Evolutionary conservation across 2,113 vertebrate species (phyloP).

Genomic region (Pachypanchax playfairii): DNA sequence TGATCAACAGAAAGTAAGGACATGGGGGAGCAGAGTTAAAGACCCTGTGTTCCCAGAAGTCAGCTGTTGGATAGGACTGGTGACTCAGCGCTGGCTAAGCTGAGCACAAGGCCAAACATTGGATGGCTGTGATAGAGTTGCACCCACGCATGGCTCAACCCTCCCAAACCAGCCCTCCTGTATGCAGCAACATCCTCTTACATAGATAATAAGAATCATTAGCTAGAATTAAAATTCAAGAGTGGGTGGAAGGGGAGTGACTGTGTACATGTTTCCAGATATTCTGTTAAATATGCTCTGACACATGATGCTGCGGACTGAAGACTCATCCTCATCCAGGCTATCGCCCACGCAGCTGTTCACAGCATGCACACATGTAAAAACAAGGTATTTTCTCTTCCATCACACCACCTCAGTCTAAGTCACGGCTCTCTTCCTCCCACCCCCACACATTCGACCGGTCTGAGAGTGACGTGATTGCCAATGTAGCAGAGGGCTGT

Average conservation of each 20-base stretch:
- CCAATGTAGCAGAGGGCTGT: constrained; percentile 74
- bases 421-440: constrained; percentile 11
- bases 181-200: constrained; percentile 65
- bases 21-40: constrained; percentile 36
- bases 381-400: constrained; percentile 35
- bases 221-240: constrained; percentile 70
- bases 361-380: constrained; percentile 32
- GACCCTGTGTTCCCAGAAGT: constrained; percentile 56
- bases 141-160: constrained; percentile 54
- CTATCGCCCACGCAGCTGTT: constrained; percentile 70
- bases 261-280: constrained; percentile 58
- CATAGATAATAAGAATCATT: constrained; percentile 75
- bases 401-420: constrained; percentile 44
- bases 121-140: constrained; percentile 40
- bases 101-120: constrained; percentile 71
- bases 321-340: constrained; percentile 64
- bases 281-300: constrained; percentile 61
- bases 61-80: constrained; percentile 67
- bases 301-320: constrained; percentile 61
- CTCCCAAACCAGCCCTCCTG: constrained; percentile 68
- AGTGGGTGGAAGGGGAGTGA: constrained; percentile 63
- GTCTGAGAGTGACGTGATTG: constrained; percentile 74
- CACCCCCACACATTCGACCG: constrained; percentile 47
- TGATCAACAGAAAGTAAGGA: constrained; percentile 58
- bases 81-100: constrained; percentile 68